Evolutionary conservation across 2,797 vertebrate species (phyloP).

Genomic region (Morelia viridis): DNA sequence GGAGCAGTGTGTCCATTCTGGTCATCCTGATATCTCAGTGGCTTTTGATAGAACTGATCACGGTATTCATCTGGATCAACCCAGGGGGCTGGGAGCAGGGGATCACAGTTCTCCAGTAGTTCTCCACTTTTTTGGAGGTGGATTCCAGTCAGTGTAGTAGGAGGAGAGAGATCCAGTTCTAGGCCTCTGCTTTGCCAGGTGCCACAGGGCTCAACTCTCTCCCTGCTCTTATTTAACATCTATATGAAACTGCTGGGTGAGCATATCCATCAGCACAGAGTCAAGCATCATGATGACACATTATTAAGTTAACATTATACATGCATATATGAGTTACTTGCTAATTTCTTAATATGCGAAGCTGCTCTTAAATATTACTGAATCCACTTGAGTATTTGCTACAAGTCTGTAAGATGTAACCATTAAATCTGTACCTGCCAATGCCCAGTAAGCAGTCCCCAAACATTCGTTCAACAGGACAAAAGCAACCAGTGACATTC

Average conservation of each 20-base stretch:
- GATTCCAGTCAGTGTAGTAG: not conserved
- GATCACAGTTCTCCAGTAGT: not conserved
- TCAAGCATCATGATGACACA: not conserved
- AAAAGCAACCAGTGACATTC: slow-evolving; percentile 81
- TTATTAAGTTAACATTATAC: not conserved
- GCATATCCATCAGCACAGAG: not conserved
- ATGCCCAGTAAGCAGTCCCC: slow-evolving; percentile 79
- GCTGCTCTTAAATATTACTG: not conserved
- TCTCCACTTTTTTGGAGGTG: not conserved
- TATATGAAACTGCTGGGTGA: not conserved
- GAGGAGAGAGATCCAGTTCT: not conserved
- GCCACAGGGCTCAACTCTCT: not conserved
- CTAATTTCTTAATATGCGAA: not conserved
- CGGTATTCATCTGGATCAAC: not conserved
- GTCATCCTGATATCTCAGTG: not conserved
- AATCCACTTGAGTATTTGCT: not conserved
- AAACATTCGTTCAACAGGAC: slow-evolving; percentile 82
- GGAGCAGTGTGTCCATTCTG: not conserved
- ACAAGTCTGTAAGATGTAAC: not conserved
- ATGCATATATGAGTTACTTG: not conserved
- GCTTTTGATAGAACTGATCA: not conserved
- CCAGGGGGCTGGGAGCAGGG: not conserved
- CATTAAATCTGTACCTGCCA: slow-evolving; percentile 74
- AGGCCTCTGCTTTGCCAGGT: not conserved
- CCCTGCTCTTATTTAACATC: not conserved